Conservation (phyloP, 2,113 vertebrate genomes). For the Circaetus cinerascens region DNA sequence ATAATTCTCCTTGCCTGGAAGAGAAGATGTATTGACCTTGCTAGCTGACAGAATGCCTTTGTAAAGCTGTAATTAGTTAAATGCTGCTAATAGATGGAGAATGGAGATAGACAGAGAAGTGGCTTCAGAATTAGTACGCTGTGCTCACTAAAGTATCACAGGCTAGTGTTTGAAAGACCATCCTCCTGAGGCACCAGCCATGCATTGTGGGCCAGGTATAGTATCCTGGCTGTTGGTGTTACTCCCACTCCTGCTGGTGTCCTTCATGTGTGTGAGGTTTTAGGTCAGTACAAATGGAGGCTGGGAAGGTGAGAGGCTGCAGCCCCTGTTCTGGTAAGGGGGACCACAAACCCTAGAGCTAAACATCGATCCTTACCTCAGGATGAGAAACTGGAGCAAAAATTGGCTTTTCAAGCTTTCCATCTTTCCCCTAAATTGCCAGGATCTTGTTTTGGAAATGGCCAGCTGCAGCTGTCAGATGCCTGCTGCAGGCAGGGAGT, state of each 20-base stretch:
- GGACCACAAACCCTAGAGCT: background rate
- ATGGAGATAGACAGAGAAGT: background rate
- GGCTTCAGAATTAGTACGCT: background rate
- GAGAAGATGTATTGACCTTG: background rate
- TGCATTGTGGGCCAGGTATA: background rate
- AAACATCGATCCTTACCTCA: background rate
- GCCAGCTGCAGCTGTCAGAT: background rate
- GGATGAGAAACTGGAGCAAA: background rate
- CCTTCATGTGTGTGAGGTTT: background rate
- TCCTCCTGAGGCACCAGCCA: background rate
- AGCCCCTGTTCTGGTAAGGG: background rate
- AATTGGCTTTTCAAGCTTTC: background rate
- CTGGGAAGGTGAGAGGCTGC: background rate
- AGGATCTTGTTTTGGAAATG: background rate
- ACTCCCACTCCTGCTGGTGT: rapidly evolving
- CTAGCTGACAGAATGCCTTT: background rate
- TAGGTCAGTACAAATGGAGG: background rate
- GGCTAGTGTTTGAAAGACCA: background rate
- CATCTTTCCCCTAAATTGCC: background rate
- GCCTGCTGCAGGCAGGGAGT: background rate
- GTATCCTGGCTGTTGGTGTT: background rate
- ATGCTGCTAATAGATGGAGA: background rate
- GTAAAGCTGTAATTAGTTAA: background rate
- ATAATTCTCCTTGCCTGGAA: background rate
- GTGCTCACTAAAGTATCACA: background rate